phyloP scores from a whole-genome alignment of 2,888 invertebrate species.

The Minunthozetes semirufus region DNA sequence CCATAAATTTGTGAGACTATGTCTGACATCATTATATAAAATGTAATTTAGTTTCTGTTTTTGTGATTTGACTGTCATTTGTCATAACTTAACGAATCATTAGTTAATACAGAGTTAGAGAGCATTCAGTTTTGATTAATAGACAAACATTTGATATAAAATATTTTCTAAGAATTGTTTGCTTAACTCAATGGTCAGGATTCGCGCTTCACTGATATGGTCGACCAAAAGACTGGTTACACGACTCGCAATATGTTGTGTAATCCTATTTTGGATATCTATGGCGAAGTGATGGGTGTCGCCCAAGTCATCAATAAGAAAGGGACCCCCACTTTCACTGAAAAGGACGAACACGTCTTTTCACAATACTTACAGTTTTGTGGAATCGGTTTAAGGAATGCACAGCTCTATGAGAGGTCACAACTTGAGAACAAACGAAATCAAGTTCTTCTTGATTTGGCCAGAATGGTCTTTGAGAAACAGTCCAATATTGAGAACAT shows the following conservation, averaged over 20 bases:
- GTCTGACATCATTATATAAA: slow-evolving; percentile 1
- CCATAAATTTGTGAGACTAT: neutral
- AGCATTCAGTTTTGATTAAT: neutral
- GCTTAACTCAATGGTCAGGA: slow-evolving; percentile 55
- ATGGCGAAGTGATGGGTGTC: slow-evolving; percentile 90
- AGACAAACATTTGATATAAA: neutral
- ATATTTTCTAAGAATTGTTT: slow-evolving; percentile 17
- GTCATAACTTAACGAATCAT: neutral
- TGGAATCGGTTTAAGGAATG: slow-evolving; percentile 88
- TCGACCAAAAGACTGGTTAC: slow-evolving; percentile 87
- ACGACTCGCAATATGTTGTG: slow-evolving; percentile 83
- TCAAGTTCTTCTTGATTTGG: slow-evolving; percentile 84
- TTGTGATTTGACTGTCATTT: neutral
- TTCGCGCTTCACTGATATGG: slow-evolving; percentile 82
- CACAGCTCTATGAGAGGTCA: slow-evolving; percentile 90
- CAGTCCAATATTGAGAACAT: slow-evolving; percentile 93
- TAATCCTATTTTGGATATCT: slow-evolving; percentile 91
- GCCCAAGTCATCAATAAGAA: slow-evolving; percentile 70
- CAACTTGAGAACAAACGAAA: slow-evolving; percentile 91
- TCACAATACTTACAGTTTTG: slow-evolving; percentile 90
- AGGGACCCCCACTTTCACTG: slow-evolving; percentile 53
- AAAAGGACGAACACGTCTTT: slow-evolving; percentile 79
- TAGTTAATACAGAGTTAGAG: neutral
- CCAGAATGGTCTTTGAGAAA: slow-evolving; percentile 94
- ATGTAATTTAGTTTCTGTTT: slow-evolving; percentile 9